Evolutionary conservation across 2,797 vertebrate genomes (phyloP).

Genomic region (Epinephelus awoara): DNA sequence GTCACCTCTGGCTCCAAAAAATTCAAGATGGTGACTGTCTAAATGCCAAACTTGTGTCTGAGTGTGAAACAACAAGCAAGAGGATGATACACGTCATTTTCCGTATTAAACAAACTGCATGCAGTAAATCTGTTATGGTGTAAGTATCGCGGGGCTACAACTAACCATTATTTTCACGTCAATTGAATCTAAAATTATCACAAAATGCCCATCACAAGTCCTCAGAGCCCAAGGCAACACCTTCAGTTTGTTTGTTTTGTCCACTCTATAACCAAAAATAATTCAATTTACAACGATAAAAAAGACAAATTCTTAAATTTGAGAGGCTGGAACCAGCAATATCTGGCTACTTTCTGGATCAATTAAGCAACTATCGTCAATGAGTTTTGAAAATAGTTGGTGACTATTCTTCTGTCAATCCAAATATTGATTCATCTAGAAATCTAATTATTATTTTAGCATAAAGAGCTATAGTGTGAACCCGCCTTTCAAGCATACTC

Average conservation of each 20-base stretch:
- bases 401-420: neutral
- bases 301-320: too few species aligned
- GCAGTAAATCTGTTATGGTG: neutral
- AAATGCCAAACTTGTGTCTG: too few species aligned
- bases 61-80: conserved; percentile 1
- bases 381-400: neutral
- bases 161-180: neutral
- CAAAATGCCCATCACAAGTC: neutral
- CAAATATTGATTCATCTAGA: neutral
- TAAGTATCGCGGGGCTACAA: neutral
- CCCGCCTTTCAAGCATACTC: neutral
- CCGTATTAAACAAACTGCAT: too few species aligned
- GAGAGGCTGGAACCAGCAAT: too few species aligned
- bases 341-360: too few species aligned
- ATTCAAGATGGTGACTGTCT: too few species aligned
- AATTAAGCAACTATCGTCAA: too few species aligned
- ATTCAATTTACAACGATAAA: too few species aligned
- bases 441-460: neutral
- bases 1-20: too few species aligned
- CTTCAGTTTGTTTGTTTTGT: neutral
- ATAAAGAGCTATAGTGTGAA: neutral
- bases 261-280: neutral
- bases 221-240: neutral
- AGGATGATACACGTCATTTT: neutral
- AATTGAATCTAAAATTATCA: neutral